Conservation (phyloP, 92 coral and sea anemone species). For the Porites rus region DNA sequence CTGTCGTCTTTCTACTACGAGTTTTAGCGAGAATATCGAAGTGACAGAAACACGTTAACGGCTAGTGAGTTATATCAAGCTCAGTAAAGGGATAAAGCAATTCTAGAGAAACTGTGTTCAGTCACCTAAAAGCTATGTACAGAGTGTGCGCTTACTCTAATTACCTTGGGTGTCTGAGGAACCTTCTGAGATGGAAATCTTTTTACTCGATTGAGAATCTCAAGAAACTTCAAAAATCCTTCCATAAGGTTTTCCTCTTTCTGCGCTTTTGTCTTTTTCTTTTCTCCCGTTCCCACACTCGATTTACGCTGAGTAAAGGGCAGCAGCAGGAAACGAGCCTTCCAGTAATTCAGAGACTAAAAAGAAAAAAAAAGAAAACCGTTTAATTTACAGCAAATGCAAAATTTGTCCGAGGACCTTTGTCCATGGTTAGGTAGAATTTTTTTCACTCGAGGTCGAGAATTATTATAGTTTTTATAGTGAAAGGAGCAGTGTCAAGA, state of each 20-base stretch:
- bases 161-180: slow-evolving; percentile 71
- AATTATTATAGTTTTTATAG: too few species aligned
- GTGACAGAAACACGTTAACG: too few species aligned
- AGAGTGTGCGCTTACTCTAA: not conserved
- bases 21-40: too few species aligned
- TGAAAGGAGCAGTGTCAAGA: too few species aligned
- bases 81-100: too few species aligned
- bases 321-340: slow-evolving; percentile 88
- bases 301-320: slow-evolving; percentile 76
- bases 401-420: too few species aligned
- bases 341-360: slow-evolving; percentile 90
- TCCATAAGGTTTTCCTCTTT: slow-evolving; percentile 71
- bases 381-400: not conserved
- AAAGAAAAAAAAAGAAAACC: not conserved
- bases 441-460: too few species aligned
- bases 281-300: slow-evolving; percentile 40
- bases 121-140: too few species aligned
- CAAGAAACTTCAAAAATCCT: slow-evolving; percentile 87
- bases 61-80: too few species aligned
- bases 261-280: slow-evolving; percentile 46
- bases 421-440: too few species aligned
- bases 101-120: too few species aligned
- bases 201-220: slow-evolving; percentile 91
- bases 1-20: too few species aligned
- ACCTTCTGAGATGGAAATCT: slow-evolving; percentile 68